Base-by-base conservation (phyloP, 2,888 invertebrate genomes). In the Mythimna ferrago region DNA sequence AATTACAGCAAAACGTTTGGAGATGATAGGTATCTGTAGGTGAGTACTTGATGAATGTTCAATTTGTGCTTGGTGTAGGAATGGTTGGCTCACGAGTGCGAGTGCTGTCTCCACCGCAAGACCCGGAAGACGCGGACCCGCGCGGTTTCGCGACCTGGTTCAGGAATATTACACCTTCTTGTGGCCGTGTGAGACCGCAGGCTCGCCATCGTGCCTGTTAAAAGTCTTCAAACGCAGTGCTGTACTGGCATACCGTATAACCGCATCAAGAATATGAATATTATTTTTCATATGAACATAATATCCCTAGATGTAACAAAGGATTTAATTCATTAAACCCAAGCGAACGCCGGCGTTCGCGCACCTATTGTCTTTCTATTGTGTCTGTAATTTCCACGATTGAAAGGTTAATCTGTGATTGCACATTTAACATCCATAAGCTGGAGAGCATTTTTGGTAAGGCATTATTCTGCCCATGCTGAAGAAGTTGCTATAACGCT, bases 101-200 rank as follows among this genome's bases (percentile, higher is more conserved):
- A 76, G 78, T 66, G 76, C 67, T 76, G 74, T 73, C 70, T 76
- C 70, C 73, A 82, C 82, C 87, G 71, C 88, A 89, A 86, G 80
- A 81, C 51, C 71, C 77, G 86, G 86, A 86, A 82, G 80, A 54
- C 35, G 66, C 54, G 60, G 26, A 56, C 41, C 60, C 32, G 60
- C 41, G 63, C 41, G 60, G n/a, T 21, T 1, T 72, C 81, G 80
- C 81, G 73, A 41, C 66, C 63, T 64, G 54, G 67, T 56, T 67
- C 71, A 70, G 80, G 73, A 78, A 79, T 84, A 57, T 26, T 57
- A 74, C 84, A 84, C 76, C 75, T 77, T 82, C 73, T 79, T 80
- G 84, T 73, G 82, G 80, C 62, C 56, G 77, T 77, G 77, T 76
- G 58, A 79, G 68, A 86, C 78, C 82, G 66, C 78, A 80, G 41